Conservation (phyloP, 2,888 invertebrate species). For the Miltochrista miniata region DNA sequence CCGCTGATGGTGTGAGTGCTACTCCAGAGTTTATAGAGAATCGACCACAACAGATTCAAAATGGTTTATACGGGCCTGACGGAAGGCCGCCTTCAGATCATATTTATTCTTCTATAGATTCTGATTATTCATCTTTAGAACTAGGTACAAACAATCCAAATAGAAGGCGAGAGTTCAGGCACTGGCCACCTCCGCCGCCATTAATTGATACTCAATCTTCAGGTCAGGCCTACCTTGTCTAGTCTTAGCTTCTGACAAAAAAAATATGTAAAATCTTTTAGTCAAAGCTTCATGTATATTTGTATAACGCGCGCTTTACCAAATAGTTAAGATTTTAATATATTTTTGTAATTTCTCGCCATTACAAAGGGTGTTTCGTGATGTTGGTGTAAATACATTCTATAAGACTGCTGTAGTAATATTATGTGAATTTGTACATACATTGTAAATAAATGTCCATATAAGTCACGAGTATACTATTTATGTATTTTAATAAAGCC, state of each 20-base stretch:
- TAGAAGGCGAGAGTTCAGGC: constrained; percentile 71
- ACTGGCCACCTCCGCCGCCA: constrained; percentile 77
- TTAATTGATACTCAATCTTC: constrained; percentile 72
- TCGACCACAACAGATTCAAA: constrained; percentile 65
- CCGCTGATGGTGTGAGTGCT: constrained; percentile 82
- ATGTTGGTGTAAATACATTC: constrained; percentile 79
- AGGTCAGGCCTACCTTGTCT: constrained; percentile 80
- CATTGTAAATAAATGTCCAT: constrained; percentile 79
- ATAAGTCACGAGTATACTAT: constrained; percentile 83
- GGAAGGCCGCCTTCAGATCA: constrained; percentile 93
- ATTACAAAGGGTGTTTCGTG: constrained; percentile 72
- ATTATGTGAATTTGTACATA: constrained; percentile 81
- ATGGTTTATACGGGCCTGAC: constrained; percentile 74
- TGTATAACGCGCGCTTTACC: constrained; percentile 79
- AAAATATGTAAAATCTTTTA: constrained; percentile 60
- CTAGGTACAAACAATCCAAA: constrained; percentile 80
- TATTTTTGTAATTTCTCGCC: constrained; percentile 81
- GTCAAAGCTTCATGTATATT: constrained; percentile 76
- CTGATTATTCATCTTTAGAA: constrained; percentile 93
- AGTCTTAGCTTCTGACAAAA: constrained; percentile 64
- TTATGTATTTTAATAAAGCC: constrained; percentile 84
- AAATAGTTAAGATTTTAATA: constrained; percentile 78
- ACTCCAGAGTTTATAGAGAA: constrained; percentile 83
- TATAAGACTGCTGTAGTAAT: constrained; percentile 83
- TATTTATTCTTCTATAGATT: constrained; percentile 95